phyloP scores from a whole-genome alignment of 2,888 invertebrate species.

The Aphrophora alni region DNA sequence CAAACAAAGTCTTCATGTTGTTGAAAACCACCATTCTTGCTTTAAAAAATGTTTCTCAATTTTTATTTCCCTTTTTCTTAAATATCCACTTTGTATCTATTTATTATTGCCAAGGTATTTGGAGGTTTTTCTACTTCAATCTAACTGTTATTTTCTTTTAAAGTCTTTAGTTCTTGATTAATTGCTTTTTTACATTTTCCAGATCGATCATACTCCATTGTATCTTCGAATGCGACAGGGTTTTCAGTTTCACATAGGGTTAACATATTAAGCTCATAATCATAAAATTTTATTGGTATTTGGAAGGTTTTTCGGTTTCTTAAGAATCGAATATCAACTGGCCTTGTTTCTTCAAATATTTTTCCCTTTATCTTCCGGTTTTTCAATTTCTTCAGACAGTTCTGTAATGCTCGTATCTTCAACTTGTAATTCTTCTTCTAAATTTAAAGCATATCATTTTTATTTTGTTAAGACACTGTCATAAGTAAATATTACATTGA shows the following conservation, averaged over 20 bases:
- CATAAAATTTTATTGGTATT: neutral
- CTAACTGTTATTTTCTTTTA: too few relatives aligned
- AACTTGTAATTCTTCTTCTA: neutral
- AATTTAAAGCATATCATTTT: neutral
- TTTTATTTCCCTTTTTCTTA: neutral
- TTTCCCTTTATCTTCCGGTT: neutral
- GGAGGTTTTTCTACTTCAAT: too few relatives aligned
- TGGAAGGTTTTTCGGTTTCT: neutral
- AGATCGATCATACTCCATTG: neutral
- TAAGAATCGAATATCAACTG: neutral
- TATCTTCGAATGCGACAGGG: neutral
- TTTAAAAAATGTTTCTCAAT: neutral
- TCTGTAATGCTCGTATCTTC: neutral
- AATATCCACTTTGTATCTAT: neutral
- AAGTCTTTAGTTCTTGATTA: neutral
- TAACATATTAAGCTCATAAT: neutral
- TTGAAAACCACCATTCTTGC: neutral
- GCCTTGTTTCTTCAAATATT: neutral
- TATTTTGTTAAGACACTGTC: neutral
- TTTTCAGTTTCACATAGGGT: neutral
- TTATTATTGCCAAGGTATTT: neutral
- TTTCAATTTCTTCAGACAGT: neutral
- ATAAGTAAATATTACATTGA: neutral
- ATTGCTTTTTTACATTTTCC: neutral
- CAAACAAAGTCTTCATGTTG: neutral